Conservation (phyloP, 2,113 vertebrate species). For the Turnix velox region DNA sequence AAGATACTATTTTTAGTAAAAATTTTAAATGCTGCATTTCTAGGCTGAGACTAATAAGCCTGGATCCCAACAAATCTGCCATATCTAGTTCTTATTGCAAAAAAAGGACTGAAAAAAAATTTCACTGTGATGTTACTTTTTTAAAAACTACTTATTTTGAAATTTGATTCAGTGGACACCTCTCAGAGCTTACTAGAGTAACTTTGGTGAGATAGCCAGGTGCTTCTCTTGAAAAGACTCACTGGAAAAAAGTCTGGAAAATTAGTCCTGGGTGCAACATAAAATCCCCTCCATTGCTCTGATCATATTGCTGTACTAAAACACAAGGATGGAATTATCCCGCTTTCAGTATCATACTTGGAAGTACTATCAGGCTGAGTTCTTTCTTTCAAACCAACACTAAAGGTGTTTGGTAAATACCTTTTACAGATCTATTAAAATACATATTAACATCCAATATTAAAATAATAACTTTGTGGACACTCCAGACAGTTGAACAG, state of each 20-base stretch:
- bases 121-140: neutral
- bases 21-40: neutral
- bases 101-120: neutral
- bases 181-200: neutral
- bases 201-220: neutral
- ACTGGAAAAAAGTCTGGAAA: neutral
- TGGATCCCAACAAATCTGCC: accelerated
- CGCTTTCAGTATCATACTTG: neutral
- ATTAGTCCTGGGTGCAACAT: neutral
- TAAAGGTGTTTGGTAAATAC: neutral
- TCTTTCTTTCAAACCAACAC: neutral
- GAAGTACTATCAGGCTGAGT: neutral
- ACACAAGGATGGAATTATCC: neutral
- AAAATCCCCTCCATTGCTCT: neutral
- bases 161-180: neutral
- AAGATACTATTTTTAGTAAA: neutral
- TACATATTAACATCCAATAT: constrained; percentile 18
- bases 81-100: neutral
- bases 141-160: neutral
- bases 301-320: accelerated
- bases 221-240: neutral
- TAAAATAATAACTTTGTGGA: constrained; percentile 32
- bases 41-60: neutral
- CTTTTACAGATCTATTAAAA: constrained; percentile 9
- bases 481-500: neutral